phyloP scores from a whole-genome alignment of 1,140 invertebrate genomes.

The Neoseiulus cucumeris region DNA sequence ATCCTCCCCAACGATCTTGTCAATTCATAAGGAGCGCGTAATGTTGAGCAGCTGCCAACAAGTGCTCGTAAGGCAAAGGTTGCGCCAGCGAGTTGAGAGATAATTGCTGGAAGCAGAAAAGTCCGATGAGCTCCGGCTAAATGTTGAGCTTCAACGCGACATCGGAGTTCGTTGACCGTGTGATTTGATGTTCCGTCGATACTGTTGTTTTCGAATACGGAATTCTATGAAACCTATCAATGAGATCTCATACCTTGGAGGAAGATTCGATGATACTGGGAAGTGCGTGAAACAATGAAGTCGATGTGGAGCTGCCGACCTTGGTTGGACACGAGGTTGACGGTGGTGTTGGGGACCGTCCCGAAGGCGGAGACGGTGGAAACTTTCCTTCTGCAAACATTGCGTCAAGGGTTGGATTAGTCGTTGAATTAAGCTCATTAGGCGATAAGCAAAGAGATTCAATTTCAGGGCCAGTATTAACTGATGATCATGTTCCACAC shows the following conservation, averaged over 20 bases:
- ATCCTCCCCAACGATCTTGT: too few relatives aligned
- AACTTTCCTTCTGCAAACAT: too few relatives aligned
- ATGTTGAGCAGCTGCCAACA: not conserved
- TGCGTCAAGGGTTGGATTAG: too few relatives aligned
- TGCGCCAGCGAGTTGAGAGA: not conserved
- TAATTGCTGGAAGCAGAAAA: not conserved
- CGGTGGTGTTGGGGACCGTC: too few relatives aligned
- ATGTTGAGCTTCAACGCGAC: not conserved
- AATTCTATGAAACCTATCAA: not conserved
- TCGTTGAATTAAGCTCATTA: too few relatives aligned
- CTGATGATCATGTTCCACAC: not conserved
- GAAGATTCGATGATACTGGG: constrained; percentile 6
- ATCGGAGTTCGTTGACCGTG: not conserved
- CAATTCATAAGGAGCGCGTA: not conserved
- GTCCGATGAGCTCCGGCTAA: not conserved
- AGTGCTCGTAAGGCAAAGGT: not conserved
- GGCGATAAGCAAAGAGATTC: too few relatives aligned
- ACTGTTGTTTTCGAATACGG: too few relatives aligned
- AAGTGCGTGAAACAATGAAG: not conserved
- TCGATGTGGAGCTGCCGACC: not conserved
- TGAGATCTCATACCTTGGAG: not conserved
- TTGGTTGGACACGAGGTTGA: not conserved
- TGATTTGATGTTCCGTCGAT: too few relatives aligned
- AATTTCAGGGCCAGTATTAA: too few relatives aligned
- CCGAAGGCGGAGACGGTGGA: too few relatives aligned